These are phyloP conservation scores for Thecophora atra DNA, from an alignment of 2,888 invertebrate species.

Conservation along the genomic window DNA sequence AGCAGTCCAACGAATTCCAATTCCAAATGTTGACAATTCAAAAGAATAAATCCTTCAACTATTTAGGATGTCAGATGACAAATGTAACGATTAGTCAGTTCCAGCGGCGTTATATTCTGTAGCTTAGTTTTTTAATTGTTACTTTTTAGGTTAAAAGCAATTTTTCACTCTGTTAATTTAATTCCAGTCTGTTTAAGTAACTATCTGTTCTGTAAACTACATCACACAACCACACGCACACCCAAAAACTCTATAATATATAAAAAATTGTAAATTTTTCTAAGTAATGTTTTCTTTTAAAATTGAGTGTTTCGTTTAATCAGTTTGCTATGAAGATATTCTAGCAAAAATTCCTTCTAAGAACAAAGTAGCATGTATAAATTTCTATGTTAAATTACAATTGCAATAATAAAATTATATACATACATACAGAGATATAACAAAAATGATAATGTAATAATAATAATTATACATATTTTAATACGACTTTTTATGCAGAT, in stretches of 20 bases:
- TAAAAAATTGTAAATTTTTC: too few species aligned
- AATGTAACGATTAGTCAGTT: slow-evolving; percentile 13
- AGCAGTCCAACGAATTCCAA: background rate
- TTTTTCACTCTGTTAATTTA: slow-evolving; percentile 27
- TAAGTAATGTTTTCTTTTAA: too few species aligned
- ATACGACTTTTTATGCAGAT: slow-evolving; percentile 4
- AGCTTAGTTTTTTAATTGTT: slow-evolving; percentile 1
- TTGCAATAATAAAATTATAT: too few species aligned
- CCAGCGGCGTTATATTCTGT: slow-evolving; percentile 19
- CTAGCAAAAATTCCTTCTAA: too few species aligned
- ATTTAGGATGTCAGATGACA: slow-evolving; percentile 1
- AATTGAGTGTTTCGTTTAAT: too few species aligned
- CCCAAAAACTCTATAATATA: too few species aligned
- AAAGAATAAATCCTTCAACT: background rate
- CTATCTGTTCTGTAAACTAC: background rate
- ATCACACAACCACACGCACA: too few species aligned
- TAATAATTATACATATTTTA: too few species aligned
- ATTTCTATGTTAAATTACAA: too few species aligned
- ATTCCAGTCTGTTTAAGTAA: slow-evolving; percentile 30
- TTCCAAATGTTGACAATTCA: slow-evolving; percentile 17
- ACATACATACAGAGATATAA: too few species aligned
- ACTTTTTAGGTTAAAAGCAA: slow-evolving; percentile 26
- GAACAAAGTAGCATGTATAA: too few species aligned
- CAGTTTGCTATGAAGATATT: too few species aligned
- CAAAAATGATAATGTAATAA: background rate